Evolutionary conservation across 1,140 invertebrate genomes (phyloP).

Genomic region (Drosophila ercepeae): DNA sequence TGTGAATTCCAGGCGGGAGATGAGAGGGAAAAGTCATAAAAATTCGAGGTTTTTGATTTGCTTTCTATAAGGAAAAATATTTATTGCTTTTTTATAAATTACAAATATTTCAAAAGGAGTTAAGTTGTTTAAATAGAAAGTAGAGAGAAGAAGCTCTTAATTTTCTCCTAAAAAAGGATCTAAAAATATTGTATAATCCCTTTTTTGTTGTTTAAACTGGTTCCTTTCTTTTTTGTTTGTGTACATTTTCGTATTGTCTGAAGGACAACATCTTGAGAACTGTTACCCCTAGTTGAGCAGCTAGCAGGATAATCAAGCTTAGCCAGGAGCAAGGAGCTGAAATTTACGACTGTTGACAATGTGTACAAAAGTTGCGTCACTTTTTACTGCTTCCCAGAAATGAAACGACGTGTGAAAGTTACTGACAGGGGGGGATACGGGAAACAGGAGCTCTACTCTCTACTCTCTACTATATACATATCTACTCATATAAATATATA

Average conservation of each 20-base stretch:
- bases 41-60: not conserved
- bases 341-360: conserved; percentile 76
- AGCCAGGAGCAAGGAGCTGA: conserved; percentile 13
- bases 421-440: conserved; percentile 18
- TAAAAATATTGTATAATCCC: no score
- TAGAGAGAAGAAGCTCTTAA: no score
- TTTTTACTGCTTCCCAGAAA: conserved; percentile 59
- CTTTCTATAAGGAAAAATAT: no score
- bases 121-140: no score
- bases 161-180: no score
- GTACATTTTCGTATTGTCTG: not conserved
- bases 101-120: no score
- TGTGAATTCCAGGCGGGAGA: not conserved
- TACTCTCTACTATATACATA: no score
- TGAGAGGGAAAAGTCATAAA: not conserved
- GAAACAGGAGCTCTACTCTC: not conserved
- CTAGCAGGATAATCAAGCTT: conserved; percentile 62
- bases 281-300: conserved; percentile 28
- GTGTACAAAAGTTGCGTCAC: conserved; percentile 70
- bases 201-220: no score
- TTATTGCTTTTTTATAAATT: no score
- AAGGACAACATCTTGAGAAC: conserved; percentile 24
- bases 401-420: conserved; percentile 75
- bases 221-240: not conserved
- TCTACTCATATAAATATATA: no score